A percentile compares a stretch with the other conserved stretches of the same genome.
These are phyloP conservation scores for Drosophila bocqueti DNA, from an alignment of 1,140 invertebrate species.

Conservation along the genomic window DNA sequence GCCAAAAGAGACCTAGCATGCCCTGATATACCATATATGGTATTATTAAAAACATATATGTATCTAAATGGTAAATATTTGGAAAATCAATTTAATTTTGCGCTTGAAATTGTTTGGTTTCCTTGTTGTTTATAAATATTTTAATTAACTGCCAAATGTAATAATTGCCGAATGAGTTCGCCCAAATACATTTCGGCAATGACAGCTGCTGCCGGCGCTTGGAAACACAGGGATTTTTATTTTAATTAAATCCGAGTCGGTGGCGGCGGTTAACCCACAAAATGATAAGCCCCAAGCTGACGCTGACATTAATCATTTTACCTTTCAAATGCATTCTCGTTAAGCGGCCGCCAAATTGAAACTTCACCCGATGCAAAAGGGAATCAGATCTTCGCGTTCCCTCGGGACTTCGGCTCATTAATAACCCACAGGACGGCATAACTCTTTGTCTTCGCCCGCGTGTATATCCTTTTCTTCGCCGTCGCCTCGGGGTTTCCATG, in stretches of 20 bases:
- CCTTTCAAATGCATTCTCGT: slow-evolving; percentile 52
- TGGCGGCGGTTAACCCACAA: slow-evolving; percentile 35
- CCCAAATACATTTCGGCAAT: slow-evolving; percentile 27
- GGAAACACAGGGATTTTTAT: slow-evolving; percentile 33
- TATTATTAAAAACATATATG: not conserved
- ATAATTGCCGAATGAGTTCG: slow-evolving; percentile 38
- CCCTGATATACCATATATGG: not conserved
- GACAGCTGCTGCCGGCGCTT: slow-evolving; percentile 40
- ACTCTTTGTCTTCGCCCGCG: slow-evolving; percentile 53
- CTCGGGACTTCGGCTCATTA: slow-evolving; percentile 45
- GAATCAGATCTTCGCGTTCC: slow-evolving; percentile 10
- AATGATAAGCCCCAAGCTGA: slow-evolving; percentile 31
- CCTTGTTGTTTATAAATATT: slow-evolving; percentile 36
- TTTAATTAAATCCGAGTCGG: slow-evolving; percentile 43
- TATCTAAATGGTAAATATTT: slow-evolving; percentile 31
- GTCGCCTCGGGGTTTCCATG: slow-evolving; percentile 30
- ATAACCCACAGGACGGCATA: slow-evolving; percentile 56
- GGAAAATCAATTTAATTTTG: slow-evolving; percentile 46
- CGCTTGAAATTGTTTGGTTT: slow-evolving; percentile 26
- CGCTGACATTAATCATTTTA: slow-evolving; percentile 58
- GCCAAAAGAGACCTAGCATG: not conserved
- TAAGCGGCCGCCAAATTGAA: slow-evolving; percentile 51
- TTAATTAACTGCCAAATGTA: slow-evolving; percentile 62
- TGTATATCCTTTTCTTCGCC: slow-evolving; percentile 24
- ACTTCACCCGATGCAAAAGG: slow-evolving; percentile 42